Base-by-base conservation (phyloP, 1,140 invertebrate species). In the Samia ricini region DNA sequence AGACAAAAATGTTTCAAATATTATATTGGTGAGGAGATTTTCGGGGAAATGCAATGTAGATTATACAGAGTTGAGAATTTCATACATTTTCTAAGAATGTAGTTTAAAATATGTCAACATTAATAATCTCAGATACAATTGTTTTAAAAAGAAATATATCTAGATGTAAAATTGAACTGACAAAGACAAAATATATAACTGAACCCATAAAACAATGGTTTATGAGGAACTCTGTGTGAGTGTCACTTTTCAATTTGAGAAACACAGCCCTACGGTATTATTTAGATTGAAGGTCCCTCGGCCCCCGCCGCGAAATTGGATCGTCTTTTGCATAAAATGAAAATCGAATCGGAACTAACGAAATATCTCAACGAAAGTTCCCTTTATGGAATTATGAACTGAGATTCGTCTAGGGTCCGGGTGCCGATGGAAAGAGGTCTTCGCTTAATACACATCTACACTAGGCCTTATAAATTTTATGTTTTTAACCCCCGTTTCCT, bases 241-340 rank as follows among this genome's bases (percentile, higher is more conserved):
- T 42, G n/a, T 15, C 33, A 15, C 8, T 42, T 2, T 42, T 42
- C 1, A 57, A 18, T 57, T 57, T 57, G 56, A 20, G n/a, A 33
- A 36, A 18, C 24, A 20, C n/a, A 20, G 26, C 4, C 56, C 29
- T 29, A 33, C 76, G 75, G 80, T 76, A 87, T 85, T 87, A 87
- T 87, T 81, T 79, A 81, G 81, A 81, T 83, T 80, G 78, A 77
- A 72, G 74, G 76, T 70, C 77, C 65, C 61, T 62, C 69, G 69
- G 56, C 56, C 56, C 56, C 75, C 73, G 60, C 64, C 57, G 56
- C 68, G 67, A 78, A 84, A 88, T 88, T 81, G 83, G 83, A 88
- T 88, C 81, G 81, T 77, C 81, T 85, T 86, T 88, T 85, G 85
- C 85, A 88, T 88, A 85, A 86, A 88, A 85, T 82, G 79, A 85